phyloP scores from a whole-genome alignment of 2,113 vertebrate genomes.

The Gopherus flavomarginatus region DNA sequence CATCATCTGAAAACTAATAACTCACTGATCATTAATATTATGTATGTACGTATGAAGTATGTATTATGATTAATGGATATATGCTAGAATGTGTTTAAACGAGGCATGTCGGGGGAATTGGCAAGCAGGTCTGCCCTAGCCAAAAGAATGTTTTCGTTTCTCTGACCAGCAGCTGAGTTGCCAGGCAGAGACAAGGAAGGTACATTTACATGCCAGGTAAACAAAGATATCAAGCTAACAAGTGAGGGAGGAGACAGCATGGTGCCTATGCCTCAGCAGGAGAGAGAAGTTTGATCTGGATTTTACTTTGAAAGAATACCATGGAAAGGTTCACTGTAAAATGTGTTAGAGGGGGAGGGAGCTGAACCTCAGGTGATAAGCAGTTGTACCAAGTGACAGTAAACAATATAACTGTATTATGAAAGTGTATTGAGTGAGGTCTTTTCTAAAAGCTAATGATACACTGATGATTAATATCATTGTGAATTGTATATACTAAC shows the following conservation, averaged over 20 bases:
- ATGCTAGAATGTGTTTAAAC: neutral
- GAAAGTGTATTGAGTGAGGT: neutral
- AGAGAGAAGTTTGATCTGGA: neutral
- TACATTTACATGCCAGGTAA: neutral
- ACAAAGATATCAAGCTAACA: neutral
- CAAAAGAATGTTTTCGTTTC: neutral
- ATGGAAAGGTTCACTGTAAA: neutral
- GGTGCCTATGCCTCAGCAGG: neutral
- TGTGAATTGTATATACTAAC: neutral
- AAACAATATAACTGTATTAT: neutral
- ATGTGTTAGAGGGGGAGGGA: neutral
- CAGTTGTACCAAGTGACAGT: neutral
- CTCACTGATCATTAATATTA: neutral
- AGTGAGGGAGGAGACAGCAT: neutral
- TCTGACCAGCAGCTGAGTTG: neutral
- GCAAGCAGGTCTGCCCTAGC: neutral
- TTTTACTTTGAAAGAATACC: neutral
- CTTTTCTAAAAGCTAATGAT: neutral
- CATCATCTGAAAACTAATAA: neutral
- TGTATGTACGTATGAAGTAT: neutral
- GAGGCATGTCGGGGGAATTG: neutral
- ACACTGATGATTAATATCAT: neutral
- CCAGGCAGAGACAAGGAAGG: neutral
- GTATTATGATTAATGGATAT: neutral
- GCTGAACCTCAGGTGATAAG: neutral